These are phyloP conservation scores for Propithecus perrieri DNA, from an alignment of 2,797 vertebrate genomes.

Conservation along the genomic window DNA sequence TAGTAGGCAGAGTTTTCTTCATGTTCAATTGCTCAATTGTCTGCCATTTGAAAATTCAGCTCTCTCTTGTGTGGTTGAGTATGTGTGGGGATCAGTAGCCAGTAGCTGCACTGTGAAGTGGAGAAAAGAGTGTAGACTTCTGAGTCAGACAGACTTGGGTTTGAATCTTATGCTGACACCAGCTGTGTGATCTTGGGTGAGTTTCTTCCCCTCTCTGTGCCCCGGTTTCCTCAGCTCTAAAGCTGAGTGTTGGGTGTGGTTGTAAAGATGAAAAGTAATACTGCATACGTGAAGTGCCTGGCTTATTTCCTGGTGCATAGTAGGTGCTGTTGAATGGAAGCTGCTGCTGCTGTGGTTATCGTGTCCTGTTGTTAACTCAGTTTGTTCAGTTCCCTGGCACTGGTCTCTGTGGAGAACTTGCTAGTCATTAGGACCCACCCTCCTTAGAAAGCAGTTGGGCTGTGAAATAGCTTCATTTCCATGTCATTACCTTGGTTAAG, in stretches of 20 bases:
- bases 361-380: rapidly evolving
- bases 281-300: neutral
- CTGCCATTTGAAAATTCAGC: neutral
- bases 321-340: neutral
- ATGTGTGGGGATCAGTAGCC: neutral
- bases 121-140: neutral
- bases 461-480: neutral
- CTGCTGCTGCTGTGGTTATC: neutral
- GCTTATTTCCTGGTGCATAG: neutral
- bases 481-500: neutral
- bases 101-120: neutral
- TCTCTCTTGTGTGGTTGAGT: neutral
- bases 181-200: neutral
- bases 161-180: neutral
- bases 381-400: neutral
- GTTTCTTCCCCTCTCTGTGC: neutral
- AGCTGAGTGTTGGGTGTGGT: neutral
- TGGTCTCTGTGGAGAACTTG: neutral
- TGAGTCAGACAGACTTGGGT: neutral
- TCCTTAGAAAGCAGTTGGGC: neutral
- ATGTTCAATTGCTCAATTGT: neutral
- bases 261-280: neutral
- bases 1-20: neutral
- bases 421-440: neutral
- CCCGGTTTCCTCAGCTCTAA: neutral